A percentile compares a stretch with the other conserved stretches of the same genome.
Conservation (phyloP, 2,113 vertebrate species). For the Myiozetetes cayanensis region DNA sequence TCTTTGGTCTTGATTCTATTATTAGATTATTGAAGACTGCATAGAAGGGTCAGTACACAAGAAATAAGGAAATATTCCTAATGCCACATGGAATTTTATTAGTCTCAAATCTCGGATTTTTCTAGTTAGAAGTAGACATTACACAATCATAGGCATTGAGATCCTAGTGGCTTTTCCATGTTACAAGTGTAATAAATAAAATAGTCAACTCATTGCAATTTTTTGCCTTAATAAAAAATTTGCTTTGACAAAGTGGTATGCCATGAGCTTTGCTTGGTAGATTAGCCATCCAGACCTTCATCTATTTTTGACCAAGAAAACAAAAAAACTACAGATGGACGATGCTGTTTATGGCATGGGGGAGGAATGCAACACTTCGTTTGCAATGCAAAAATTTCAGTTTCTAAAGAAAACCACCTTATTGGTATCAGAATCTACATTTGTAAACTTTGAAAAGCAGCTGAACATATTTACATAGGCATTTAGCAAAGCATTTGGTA, state of each 20-base stretch:
- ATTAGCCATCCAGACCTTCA: background rate
- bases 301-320: background rate
- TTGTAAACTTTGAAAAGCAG: background rate
- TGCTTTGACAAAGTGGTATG: background rate
- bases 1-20: background rate
- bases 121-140: background rate
- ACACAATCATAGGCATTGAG: background rate
- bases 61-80: background rate
- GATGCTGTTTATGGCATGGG: background rate
- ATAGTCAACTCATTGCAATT: background rate
- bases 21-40: background rate
- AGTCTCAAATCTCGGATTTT: background rate
- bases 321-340: background rate
- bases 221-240: background rate
- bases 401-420: background rate
- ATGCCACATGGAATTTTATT: background rate
- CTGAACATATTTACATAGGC: background rate
- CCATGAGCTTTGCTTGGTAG: background rate
- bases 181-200: background rate
- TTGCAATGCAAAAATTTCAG: background rate
- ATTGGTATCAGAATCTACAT: background rate
- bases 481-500: background rate
- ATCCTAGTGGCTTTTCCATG: background rate
- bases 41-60: background rate
- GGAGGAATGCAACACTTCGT: background rate